Evolutionary conservation across 1,140 invertebrate genomes (phyloP).

Genomic region (Nephila pilipes): DNA sequence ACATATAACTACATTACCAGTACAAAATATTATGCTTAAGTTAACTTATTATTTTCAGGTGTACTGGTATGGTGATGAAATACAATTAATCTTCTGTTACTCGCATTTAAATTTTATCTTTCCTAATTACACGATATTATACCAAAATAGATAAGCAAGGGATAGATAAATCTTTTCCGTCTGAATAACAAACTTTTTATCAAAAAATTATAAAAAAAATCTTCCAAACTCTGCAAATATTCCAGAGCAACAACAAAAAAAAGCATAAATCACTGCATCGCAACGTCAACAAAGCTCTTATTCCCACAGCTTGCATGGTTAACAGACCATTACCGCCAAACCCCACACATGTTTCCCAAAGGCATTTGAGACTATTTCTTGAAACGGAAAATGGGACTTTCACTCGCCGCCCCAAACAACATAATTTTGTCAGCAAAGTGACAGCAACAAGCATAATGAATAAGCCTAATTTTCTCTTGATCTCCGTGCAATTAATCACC

Average conservation of each 20-base stretch:
- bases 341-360: background rate
- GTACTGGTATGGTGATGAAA: no score
- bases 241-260: background rate
- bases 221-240: no score
- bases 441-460: background rate
- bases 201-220: no score
- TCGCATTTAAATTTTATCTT: no score
- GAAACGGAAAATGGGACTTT: background rate
- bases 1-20: no score
- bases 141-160: no score
- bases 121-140: no score
- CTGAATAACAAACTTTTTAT: no score
- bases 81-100: no score
- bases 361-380: background rate
- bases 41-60: no score
- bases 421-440: slow-evolving; percentile 10
- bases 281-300: background rate
- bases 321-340: background rate
- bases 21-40: no score
- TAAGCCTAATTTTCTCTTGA: slow-evolving; percentile 9
- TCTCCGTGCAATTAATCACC: background rate
- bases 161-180: no score
- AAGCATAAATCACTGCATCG: background rate
- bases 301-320: background rate
- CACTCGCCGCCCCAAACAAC: background rate